Conservation (phyloP, 1,140 invertebrate genomes). For the Frieseomelitta varia region DNA sequence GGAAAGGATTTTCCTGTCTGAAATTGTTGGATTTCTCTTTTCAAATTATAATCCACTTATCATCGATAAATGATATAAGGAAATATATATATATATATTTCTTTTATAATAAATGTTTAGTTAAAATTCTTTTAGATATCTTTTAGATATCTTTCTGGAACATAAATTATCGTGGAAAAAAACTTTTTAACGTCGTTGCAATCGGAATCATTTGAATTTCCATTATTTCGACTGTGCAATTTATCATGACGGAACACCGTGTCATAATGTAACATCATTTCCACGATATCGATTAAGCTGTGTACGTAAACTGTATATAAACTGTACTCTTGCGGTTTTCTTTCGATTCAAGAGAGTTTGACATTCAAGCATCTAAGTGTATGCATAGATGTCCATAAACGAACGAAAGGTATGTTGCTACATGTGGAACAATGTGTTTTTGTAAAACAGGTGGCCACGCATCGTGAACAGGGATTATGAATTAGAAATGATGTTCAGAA, state of each 20-base stretch:
- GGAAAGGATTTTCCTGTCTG: no score
- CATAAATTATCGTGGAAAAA: no score
- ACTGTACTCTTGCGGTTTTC: constrained; percentile 9
- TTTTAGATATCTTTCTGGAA: no score
- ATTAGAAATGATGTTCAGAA: not conserved
- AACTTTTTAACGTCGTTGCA: no score
- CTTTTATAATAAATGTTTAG: no score
- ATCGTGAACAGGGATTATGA: not conserved
- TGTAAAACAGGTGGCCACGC: no score
- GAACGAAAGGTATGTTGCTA: not conserved
- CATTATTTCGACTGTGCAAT: not conserved
- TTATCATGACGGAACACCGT: constrained; percentile 17
- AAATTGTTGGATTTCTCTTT: no score
- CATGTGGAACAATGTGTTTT: not conserved
- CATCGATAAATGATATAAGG: no score
- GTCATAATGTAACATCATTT: constrained; percentile 24
- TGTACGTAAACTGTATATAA: constrained; percentile 22
- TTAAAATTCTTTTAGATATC: no score
- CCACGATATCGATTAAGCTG: constrained; percentile 48
- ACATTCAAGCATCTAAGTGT: not conserved
- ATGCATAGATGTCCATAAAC: not conserved
- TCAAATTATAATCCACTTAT: no score
- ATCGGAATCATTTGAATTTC: not conserved
- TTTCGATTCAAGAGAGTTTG: not conserved
- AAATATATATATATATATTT: no score